Evolutionary conservation across 2,113 vertebrate species (phyloP).

Genomic region (Istiophorus platypterus): DNA sequence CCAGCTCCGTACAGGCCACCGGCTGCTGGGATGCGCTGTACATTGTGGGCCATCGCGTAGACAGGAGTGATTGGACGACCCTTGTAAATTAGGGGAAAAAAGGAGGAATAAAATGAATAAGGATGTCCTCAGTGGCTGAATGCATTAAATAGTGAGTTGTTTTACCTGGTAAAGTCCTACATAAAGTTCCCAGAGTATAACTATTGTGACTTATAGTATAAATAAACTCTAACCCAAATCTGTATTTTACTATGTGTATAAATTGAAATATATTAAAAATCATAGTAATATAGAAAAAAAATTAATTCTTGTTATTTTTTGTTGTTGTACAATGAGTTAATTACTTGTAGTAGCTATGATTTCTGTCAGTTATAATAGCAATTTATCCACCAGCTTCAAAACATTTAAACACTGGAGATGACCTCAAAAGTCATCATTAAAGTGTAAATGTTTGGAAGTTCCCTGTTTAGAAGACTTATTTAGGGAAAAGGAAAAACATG

Average conservation of each 20-base stretch:
- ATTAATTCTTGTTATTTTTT: background rate
- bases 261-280: background rate
- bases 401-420: background rate
- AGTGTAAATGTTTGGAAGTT: no score
- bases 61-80: constrained; percentile 96
- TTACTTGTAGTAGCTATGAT: background rate
- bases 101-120: background rate
- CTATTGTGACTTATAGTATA: background rate
- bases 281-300: background rate
- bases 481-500: background rate
- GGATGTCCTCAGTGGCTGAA: background rate
- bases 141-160: background rate
- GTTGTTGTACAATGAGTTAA: background rate
- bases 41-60: constrained; percentile 93
- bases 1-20: constrained; percentile 91
- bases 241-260: no score
- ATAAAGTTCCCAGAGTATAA: background rate
- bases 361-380: background rate
- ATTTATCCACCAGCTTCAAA: no score
- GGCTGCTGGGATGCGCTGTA: constrained; percentile 91
- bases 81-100: constrained; percentile 72
- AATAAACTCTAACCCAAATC: background rate
- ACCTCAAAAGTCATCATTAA: no score
- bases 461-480: background rate
- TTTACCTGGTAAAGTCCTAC: background rate